Percentiles rank a stretch among this genome's conserved stretches.
These are phyloP conservation scores for Chrysolina haemoptera DNA, from an alignment of 2,888 invertebrate genomes.

Conservation along the genomic window DNA sequence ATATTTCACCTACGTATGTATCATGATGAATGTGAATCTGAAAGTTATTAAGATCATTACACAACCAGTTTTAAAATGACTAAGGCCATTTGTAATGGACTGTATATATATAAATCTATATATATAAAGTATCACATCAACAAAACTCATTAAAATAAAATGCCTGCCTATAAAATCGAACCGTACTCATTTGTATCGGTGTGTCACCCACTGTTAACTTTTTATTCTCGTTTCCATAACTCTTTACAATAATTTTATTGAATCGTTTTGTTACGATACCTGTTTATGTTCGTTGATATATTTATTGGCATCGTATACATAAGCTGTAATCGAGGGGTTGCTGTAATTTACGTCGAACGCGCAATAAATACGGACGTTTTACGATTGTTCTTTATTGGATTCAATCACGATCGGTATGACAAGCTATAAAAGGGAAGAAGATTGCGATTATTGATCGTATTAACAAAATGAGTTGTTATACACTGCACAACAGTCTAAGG, in stretches of 20 bases:
- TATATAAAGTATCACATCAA: too few species aligned
- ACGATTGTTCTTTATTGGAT: constrained; percentile 4
- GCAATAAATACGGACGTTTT: background rate
- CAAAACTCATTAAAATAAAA: too few species aligned
- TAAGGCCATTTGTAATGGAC: too few species aligned
- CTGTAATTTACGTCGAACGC: background rate
- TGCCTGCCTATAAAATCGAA: background rate
- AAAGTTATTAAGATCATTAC: too few species aligned
- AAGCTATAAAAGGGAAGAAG: background rate
- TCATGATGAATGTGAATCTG: too few species aligned
- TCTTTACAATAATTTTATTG: constrained; percentile 6
- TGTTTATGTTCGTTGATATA: background rate
- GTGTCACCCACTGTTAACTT: background rate
- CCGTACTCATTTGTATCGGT: background rate
- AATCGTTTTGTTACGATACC: background rate
- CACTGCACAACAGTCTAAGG: too few species aligned
- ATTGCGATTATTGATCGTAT: background rate
- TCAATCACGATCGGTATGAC: background rate
- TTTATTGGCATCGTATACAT: background rate
- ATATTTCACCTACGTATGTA: too few species aligned
- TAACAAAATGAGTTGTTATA: background rate
- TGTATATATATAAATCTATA: too few species aligned
- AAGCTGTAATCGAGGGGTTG: constrained; percentile 1
- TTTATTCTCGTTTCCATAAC: background rate
- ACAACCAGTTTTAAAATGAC: too few species aligned